Percentiles rank a stretch among this genome's conserved stretches.
Conservation (phyloP, 1,140 invertebrate genomes). For the Habropoda laboriosa region DNA sequence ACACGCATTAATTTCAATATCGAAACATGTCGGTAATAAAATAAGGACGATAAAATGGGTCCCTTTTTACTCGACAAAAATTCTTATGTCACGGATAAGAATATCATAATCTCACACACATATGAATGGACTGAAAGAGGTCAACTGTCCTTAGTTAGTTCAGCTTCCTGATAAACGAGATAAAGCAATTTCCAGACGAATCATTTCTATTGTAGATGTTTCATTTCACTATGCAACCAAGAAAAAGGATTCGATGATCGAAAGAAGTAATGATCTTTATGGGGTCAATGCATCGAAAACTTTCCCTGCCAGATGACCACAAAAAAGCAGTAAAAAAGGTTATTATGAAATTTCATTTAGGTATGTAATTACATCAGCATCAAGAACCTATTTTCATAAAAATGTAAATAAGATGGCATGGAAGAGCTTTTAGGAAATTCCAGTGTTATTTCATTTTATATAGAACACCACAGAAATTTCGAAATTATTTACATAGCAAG, state of each 20-base stretch:
- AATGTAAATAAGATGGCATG: too few species aligned
- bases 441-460: too few species aligned
- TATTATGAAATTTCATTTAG: neutral
- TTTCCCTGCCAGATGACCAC: neutral
- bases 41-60: neutral
- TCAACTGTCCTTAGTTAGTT: neutral
- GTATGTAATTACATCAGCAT: too few species aligned
- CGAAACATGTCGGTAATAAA: neutral
- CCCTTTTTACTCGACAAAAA: neutral
- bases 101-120: neutral
- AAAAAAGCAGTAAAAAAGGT: neutral
- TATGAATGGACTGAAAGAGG: neutral
- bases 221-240: neutral
- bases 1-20: neutral
- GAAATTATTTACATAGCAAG: too few species aligned
- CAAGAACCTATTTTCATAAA: neutral
- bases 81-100: constrained; percentile 8
- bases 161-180: constrained; percentile 8
- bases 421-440: too few species aligned
- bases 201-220: neutral
- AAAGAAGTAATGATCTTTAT: too few species aligned
- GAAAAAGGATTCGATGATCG: neutral
- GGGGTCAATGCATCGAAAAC: neutral
- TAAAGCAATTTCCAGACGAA: neutral
- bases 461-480: too few species aligned